phyloP scores from a whole-genome alignment of 2,113 vertebrate species.

The Eira barbara region DNA sequence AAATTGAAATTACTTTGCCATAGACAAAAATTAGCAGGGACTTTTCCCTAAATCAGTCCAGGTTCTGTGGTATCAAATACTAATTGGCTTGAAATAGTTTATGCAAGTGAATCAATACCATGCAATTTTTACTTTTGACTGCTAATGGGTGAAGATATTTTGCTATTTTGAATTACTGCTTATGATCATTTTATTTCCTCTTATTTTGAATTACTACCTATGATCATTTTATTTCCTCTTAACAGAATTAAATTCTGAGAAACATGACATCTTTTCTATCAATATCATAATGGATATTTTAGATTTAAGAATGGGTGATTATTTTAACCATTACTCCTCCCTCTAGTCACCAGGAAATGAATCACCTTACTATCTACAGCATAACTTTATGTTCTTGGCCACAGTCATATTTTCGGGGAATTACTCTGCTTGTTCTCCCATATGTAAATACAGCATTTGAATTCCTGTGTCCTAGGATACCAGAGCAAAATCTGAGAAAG shows the following conservation, averaged over 20 bases:
- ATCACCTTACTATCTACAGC: neutral
- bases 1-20: neutral
- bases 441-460: neutral
- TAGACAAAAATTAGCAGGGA: neutral
- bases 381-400: neutral
- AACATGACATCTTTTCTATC: neutral
- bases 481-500: neutral
- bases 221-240: neutral
- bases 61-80: neutral
- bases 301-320: neutral
- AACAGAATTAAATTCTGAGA: neutral
- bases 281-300: neutral
- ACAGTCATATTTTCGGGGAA: neutral
- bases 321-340: neutral
- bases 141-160: neutral
- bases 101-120: neutral
- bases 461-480: neutral
- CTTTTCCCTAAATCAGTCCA: neutral
- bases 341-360: neutral
- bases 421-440: accelerated
- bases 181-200: neutral
- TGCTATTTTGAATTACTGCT: neutral
- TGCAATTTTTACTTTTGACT: neutral
- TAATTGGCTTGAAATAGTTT: neutral
- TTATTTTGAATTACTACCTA: neutral